Base-by-base conservation (phyloP, 2,888 invertebrate species). In the Neelides folsomi region DNA sequence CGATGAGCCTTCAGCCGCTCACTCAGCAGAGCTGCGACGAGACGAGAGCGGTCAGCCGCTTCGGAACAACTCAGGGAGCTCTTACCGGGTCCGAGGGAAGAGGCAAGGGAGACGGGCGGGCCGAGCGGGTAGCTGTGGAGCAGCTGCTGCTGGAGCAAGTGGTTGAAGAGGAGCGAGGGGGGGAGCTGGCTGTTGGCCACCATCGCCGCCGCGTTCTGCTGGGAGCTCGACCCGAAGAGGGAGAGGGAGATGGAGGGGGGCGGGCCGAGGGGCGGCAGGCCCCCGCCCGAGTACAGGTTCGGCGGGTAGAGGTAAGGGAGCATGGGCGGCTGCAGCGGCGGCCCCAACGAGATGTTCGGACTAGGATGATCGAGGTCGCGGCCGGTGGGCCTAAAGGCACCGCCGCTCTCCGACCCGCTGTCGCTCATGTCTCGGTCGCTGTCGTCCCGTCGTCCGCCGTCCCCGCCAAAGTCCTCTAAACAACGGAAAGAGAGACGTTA, bases 341-440 rank as follows among this genome's bases (percentile, higher is more conserved):
- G 92, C 47, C 92, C 93, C 39, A 93, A 84, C 35, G 89, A 89
- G 58, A 92, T 90, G 73, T 93, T 93, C 16, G 92, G 92, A 59
- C 87, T 82, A 1, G 88, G 88, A 61, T 85, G 85, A 66, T 78
- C 71, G 65, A 63, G 63, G 65, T 65, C 64, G 60, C 60, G 55
- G 45, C 49, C 47, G 20, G 59, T 51, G 41, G 63, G 52, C 63
- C 60, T 60, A 58, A 62, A 62, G 43, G 60, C 64, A 36, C 67
- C 67, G 38, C 70, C 70, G 27, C 70, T 68, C 62, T 71, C 70
- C 36, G 69, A 69, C 57, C 70, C 69, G 58, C 70, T 70, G 65
- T 65, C 65, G 54, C 66, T 66, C 49, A 67, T 67, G 55, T 68
- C 67, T 47, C 67, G 61, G 58, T 68, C 67, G 52, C 66, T 66